A percentile compares a stretch with the other conserved stretches of the same genome.
These are phyloP conservation scores for Melanotaenia maccullochi DNA, from an alignment of 2,797 vertebrate genomes.

Conservation along the genomic window DNA sequence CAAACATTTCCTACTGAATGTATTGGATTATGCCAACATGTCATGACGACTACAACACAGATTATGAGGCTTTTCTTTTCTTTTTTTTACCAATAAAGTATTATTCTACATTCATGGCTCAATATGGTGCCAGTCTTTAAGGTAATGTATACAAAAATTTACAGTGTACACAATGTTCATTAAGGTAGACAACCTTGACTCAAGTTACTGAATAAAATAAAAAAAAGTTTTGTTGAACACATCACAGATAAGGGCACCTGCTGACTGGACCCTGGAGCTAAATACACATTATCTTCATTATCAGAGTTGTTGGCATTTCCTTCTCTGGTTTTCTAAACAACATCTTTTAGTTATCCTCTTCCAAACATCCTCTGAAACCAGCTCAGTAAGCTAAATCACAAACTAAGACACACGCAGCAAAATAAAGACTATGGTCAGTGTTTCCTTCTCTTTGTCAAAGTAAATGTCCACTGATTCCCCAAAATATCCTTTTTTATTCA, in stretches of 20 bases:
- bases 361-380: constrained; percentile 57
- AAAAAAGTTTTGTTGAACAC: constrained; percentile 49
- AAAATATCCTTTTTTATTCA: constrained; percentile 42
- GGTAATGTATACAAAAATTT: constrained; percentile 71
- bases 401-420: constrained; percentile 53
- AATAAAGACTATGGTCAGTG: constrained; percentile 51
- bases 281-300: constrained; percentile 37
- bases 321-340: constrained; percentile 6
- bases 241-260: constrained; percentile 37
- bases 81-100: constrained; percentile 42
- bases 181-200: constrained; percentile 40
- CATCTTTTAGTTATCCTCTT: constrained; percentile 24
- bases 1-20: constrained; percentile 40
- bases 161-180: constrained; percentile 58
- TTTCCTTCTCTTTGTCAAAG: constrained; percentile 50
- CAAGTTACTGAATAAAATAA: constrained; percentile 29
- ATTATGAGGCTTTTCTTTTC: constrained; percentile 33
- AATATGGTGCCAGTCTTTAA: constrained; percentile 65
- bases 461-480: constrained; percentile 57
- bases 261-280: constrained; percentile 44
- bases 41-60: constrained; percentile 66
- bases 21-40: constrained; percentile 40
- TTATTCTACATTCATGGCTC: constrained; percentile 73
- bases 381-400: constrained; percentile 39
- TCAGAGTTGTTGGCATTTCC: constrained; percentile 16